Evolutionary conservation across 2,113 vertebrate genomes (phyloP).

Genomic region (Bagarius yarrelli): DNA sequence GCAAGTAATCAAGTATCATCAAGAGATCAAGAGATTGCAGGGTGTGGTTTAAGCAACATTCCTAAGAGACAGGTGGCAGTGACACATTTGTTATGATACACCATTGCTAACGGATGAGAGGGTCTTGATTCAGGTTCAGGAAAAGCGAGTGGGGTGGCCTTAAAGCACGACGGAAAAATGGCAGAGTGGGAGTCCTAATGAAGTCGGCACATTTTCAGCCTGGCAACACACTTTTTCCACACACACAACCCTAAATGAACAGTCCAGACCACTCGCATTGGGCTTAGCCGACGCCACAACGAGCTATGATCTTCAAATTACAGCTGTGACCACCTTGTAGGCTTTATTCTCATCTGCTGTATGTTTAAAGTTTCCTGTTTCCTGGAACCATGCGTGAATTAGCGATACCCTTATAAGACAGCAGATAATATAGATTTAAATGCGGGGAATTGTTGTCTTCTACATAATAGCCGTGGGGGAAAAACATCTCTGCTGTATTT

Average conservation of each 20-base stretch:
- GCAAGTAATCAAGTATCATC: neutral
- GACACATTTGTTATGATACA: neutral
- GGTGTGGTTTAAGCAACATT: conserved; percentile 1
- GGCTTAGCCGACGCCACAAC: conserved; percentile 20
- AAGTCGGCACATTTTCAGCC: neutral
- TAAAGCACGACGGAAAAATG: neutral
- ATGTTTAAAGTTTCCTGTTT: conserved; percentile 34
- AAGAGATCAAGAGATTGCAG: neutral
- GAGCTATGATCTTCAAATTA: conserved; percentile 38
- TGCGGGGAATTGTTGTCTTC: neutral
- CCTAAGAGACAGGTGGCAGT: neutral
- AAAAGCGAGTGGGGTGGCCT: neutral
- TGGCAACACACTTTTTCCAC: conserved; percentile 13
- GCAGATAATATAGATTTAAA: conserved; percentile 6
- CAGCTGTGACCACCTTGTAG: conserved; percentile 30
- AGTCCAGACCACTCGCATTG: conserved; percentile 8
- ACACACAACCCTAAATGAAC: conserved; percentile 3
- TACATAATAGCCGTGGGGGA: neutral
- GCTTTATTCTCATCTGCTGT: conserved; percentile 45
- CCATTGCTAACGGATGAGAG: neutral
- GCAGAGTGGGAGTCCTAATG: conserved; percentile 8
- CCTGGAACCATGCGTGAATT: conserved; percentile 22
- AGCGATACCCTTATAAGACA: conserved; percentile 12
- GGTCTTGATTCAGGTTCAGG: neutral
- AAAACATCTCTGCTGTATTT: neutral